Conservation (phyloP, 2,797 vertebrate genomes). For the Peromyscus nudipes region DNA sequence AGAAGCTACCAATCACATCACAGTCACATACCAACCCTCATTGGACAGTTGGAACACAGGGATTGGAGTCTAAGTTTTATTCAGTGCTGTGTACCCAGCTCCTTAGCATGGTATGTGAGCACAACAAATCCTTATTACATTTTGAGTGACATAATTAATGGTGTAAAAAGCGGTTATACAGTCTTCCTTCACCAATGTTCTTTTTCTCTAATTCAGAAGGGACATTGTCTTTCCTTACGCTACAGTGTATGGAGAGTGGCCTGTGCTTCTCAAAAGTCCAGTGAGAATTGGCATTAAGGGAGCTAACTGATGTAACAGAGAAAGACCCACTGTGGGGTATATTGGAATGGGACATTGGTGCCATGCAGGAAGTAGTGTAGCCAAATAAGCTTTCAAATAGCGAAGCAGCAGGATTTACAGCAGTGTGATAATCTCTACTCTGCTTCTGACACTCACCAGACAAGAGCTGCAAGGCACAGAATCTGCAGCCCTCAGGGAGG, state of each 20-base stretch:
- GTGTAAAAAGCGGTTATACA: neutral
- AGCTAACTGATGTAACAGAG: neutral
- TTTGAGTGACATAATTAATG: neutral
- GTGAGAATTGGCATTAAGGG: neutral
- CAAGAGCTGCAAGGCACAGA: neutral
- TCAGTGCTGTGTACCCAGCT: neutral
- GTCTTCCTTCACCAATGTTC: neutral
- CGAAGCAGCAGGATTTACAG: neutral
- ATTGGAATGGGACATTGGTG: neutral
- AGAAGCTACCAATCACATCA: neutral
- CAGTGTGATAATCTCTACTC: conserved; percentile 40
- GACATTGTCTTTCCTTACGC: accelerated
- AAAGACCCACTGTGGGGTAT: neutral
- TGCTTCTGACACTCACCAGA: neutral
- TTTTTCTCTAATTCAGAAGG: conserved; percentile 39
- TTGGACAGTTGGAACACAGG: neutral
- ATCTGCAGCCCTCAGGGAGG: neutral
- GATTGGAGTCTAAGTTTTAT: neutral
- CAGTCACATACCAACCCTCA: neutral
- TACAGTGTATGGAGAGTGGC: neutral
- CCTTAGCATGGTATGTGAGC: neutral
- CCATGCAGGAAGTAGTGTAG: conserved; percentile 19
- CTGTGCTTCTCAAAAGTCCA: neutral
- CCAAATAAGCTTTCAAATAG: conserved; percentile 21
- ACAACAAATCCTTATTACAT: neutral